phyloP scores from a whole-genome alignment of 2,888 invertebrate species.

The Mesorhabditis belari region DNA sequence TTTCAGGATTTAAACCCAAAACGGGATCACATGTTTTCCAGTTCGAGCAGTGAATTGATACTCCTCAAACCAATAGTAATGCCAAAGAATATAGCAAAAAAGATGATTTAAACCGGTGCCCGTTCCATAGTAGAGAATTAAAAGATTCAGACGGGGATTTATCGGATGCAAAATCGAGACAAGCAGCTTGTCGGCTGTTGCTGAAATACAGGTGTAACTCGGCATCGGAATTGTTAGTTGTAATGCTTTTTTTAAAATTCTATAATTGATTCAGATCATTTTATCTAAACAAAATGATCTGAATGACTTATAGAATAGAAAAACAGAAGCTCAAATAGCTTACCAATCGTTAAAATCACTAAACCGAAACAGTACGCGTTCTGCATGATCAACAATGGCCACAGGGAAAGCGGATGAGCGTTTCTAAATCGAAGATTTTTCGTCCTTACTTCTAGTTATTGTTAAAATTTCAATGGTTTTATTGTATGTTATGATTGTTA shows the following conservation, averaged over 20 bases:
- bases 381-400: slow-evolving; percentile 41
- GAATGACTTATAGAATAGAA: too few species aligned
- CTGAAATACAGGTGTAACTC: too few species aligned
- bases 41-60: slow-evolving; percentile 31
- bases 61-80: slow-evolving; percentile 43
- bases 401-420: slow-evolving; percentile 36
- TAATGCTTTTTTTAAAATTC: too few species aligned
- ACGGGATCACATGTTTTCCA: slow-evolving; percentile 37
- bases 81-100: slow-evolving; percentile 43
- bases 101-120: slow-evolving; percentile 38
- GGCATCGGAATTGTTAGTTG: too few species aligned
- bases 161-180: slow-evolving; percentile 35
- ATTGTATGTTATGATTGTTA: too few species aligned
- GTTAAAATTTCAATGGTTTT: too few species aligned
- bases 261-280: too few species aligned
- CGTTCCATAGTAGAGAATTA: slow-evolving; percentile 34
- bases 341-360: slow-evolving; percentile 41
- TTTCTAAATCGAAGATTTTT: slow-evolving; percentile 13
- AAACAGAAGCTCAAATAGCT: too few species aligned
- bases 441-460: too few species aligned
- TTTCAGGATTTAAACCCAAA: slow-evolving; percentile 29
- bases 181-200: slow-evolving; percentile 19
- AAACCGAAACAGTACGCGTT: slow-evolving; percentile 46
- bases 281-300: too few species aligned
- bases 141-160: slow-evolving; percentile 34